Conservation (phyloP, 2,888 invertebrate species). For the Mythimna loreyi region DNA sequence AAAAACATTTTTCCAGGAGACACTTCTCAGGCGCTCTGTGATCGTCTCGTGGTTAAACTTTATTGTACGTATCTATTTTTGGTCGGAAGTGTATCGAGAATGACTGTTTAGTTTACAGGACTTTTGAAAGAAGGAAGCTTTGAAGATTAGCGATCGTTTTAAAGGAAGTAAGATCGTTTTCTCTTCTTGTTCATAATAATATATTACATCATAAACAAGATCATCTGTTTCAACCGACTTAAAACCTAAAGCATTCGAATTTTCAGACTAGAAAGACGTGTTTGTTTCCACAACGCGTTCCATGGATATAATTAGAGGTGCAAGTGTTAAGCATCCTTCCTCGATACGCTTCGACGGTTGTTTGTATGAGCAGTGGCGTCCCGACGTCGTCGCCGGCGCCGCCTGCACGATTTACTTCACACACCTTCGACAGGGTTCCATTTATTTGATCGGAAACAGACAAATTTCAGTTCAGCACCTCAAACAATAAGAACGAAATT, state of each 20-base stretch:
- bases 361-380: conserved; percentile 84
- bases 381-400: conserved; percentile 88
- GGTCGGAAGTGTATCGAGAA: conserved; percentile 55
- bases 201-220: conserved; percentile 59
- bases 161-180: conserved; percentile 11
- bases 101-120: conserved; percentile 43
- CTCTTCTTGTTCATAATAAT: conserved; percentile 26
- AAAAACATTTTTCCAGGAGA: conserved; percentile 83
- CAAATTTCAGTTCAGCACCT: conserved; percentile 60
- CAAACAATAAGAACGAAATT: conserved; percentile 61
- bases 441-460: conserved; percentile 53
- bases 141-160: conserved; percentile 13
- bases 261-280: conserved; percentile 73
- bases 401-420: conserved; percentile 83
- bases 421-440: conserved; percentile 70
- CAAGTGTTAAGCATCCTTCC: conserved; percentile 89
- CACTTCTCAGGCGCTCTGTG: conserved; percentile 74
- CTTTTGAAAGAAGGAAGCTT: conserved; percentile 20
- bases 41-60: conserved; percentile 64
- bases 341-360: conserved; percentile 85
- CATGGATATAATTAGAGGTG: conserved; percentile 88
- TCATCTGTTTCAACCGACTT: conserved; percentile 53
- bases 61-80: conserved; percentile 72
- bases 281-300: conserved; percentile 84
- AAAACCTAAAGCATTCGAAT: conserved; percentile 52